Evolutionary conservation across 2,888 invertebrate genomes (phyloP).

Genomic region (Leptothorax acervorum): DNA sequence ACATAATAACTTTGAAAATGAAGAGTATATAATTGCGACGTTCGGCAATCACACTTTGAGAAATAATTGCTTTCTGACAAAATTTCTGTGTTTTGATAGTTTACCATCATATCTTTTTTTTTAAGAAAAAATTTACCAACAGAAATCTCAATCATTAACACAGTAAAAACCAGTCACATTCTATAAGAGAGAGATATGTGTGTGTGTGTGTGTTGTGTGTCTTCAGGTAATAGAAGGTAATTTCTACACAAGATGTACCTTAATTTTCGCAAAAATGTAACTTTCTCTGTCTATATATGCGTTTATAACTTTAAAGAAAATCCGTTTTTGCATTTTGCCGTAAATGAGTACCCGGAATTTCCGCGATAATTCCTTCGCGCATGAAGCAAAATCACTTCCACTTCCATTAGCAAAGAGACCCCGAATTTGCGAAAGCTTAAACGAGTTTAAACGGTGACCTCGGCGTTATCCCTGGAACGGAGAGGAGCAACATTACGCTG

Average conservation of each 20-base stretch:
- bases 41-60: background rate
- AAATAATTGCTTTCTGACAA: background rate
- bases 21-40: background rate
- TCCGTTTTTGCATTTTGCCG: background rate
- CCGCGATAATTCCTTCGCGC: background rate
- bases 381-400: conserved; percentile 42
- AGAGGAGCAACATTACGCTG: conserved; percentile 70
- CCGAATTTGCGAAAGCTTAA: conserved; percentile 51
- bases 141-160: background rate
- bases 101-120: background rate
- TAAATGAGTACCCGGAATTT: background rate
- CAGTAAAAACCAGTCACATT: background rate
- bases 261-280: background rate
- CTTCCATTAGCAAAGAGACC: conserved; percentile 2
- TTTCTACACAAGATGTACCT: background rate
- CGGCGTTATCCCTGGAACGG: conserved; percentile 67
- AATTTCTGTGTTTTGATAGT: background rate
- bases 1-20: conserved; percentile 7
- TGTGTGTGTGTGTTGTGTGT: background rate
- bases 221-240: background rate
- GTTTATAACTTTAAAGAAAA: background rate
- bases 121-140: background rate
- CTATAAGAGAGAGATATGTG: background rate
- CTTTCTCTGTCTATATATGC: background rate
- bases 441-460: conserved; percentile 68